Evolutionary conservation across 2,113 vertebrate genomes (phyloP), one percentile per base, ranked within the genome.

Genomic region (Lasiurus borealis): DNA sequence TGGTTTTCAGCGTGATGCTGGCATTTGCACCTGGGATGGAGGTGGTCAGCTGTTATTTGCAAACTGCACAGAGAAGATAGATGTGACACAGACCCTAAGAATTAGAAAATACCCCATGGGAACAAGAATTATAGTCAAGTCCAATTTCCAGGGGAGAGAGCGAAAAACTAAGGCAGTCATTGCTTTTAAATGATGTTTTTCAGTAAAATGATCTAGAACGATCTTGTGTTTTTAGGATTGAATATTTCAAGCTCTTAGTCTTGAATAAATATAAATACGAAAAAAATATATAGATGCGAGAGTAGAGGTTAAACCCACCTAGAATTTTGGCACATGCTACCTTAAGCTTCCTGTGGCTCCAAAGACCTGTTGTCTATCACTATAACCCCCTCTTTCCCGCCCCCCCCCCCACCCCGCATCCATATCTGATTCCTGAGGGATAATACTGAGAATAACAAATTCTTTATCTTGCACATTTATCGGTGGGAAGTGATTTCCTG

Each of bases 361-460:
- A 40, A 68, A 91, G 31, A 13, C 14, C 36, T 83, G 16, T 11
- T 95, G 62, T 31, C 31, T 62, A 34, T 52, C 31, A 21, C 50
- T 54, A 46, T 80, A 91, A 90, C 19, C 66, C 15, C 29, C 1
- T n/a, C n/a, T n/a, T 40, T 40, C 3, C 3, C 3, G 40, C 23
- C 4, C 1, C 2, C 3, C n/a, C 1, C 23, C 3, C 2, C 1
- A 2, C n/a, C n/a, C n/a, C 29, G 3, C 29, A 9, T 57, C 54
- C 54, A 57, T 57, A 13, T 69, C 54, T 84, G 71, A 89, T 19
- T 66, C 18, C 46, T 29, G 91, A 44, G 14, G 29, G 31, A 27
- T 68, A 83, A 50, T 75, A 73, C 69, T 80, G 27, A 91, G 36
- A 21, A 29, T 40, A 77, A 68, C 5, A 12, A 86, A 19, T 88